Evolutionary conservation across 2,888 invertebrate genomes (phyloP).

Genomic region (Hydraecia micacea): DNA sequence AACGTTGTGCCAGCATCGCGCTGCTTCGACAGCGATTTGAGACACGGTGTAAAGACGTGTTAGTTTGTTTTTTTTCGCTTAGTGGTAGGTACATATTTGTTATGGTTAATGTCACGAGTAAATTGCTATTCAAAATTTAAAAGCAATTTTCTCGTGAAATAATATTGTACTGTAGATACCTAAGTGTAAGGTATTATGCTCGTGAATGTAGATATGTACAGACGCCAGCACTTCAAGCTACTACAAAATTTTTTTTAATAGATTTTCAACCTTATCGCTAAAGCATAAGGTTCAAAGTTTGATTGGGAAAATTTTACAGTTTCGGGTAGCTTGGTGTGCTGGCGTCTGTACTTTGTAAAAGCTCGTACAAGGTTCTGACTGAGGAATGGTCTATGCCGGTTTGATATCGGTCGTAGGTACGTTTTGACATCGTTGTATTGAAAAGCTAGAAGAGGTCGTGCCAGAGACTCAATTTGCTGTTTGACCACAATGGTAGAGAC

Average conservation of each 20-base stretch:
- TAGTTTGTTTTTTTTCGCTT: not conserved
- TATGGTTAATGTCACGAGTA: too few relatives aligned
- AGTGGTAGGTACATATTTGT: too few relatives aligned
- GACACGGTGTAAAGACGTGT: not conserved
- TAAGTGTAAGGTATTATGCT: not conserved
- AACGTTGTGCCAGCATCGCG: not conserved
- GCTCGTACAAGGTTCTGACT: not conserved
- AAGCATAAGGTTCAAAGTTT: too few relatives aligned
- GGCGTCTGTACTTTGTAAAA: slow-evolving; percentile 22
- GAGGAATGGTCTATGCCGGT: not conserved
- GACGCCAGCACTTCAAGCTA: too few relatives aligned
- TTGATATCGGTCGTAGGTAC: not conserved
- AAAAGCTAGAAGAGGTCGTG: not conserved
- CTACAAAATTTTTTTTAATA: too few relatives aligned
- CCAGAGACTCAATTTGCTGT: not conserved
- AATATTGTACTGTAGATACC: not conserved
- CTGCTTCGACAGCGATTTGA: not conserved
- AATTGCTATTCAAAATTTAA: too few relatives aligned
- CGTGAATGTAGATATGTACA: not conserved
- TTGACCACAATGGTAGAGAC: not conserved
- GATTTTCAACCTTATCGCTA: too few relatives aligned
- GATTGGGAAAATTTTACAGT: too few relatives aligned
- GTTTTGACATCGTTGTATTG: not conserved
- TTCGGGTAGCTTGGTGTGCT: too few relatives aligned
- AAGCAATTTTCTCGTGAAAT: too few relatives aligned